Conservation (phyloP, 1,140 invertebrate genomes). For the Pachyrhynchus sulphureomaculatus region DNA sequence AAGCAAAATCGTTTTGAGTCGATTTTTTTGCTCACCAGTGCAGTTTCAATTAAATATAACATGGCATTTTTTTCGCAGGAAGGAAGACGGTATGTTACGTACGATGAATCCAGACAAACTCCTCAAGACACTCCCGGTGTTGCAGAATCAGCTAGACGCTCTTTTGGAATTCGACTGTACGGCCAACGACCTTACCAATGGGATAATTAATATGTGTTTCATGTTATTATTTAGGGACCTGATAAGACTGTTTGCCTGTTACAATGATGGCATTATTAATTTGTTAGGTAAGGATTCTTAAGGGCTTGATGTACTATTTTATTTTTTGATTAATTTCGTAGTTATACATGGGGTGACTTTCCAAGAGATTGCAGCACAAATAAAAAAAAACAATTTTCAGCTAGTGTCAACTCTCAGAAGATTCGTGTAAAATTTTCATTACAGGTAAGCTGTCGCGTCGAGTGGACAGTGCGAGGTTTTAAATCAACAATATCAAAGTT, state of each 20-base stretch:
- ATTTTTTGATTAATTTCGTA: too few relatives aligned
- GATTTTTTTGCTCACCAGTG: too few relatives aligned
- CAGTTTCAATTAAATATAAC: not conserved
- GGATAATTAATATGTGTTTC: conserved; percentile 98
- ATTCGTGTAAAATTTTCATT: too few relatives aligned
- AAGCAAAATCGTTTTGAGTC: too few relatives aligned
- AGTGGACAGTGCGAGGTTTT: too few relatives aligned
- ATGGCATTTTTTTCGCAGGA: conserved; percentile 62
- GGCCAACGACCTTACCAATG: conserved; percentile 95
- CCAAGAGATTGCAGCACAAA: too few relatives aligned
- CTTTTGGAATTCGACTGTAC: conserved; percentile 97
- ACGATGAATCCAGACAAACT: conserved; percentile 98
- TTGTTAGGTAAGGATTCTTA: conserved; percentile 76
- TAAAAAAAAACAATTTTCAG: too few relatives aligned
- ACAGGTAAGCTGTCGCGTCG: too few relatives aligned
- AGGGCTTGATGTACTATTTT: too few relatives aligned
- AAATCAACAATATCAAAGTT: too few relatives aligned
- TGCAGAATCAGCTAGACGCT: conserved; percentile 94
- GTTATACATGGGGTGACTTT: too few relatives aligned
- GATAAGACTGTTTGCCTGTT: conserved; percentile 98
- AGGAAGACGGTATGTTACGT: conserved; percentile 94
- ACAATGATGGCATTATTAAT: conserved; percentile 99
- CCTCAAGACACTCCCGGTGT: conserved; percentile 92
- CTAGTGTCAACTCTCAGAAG: too few relatives aligned
- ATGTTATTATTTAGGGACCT: conserved; percentile 98